phyloP scores from a whole-genome alignment of 2,113 vertebrate species.

The Cnemophilus loriae region DNA sequence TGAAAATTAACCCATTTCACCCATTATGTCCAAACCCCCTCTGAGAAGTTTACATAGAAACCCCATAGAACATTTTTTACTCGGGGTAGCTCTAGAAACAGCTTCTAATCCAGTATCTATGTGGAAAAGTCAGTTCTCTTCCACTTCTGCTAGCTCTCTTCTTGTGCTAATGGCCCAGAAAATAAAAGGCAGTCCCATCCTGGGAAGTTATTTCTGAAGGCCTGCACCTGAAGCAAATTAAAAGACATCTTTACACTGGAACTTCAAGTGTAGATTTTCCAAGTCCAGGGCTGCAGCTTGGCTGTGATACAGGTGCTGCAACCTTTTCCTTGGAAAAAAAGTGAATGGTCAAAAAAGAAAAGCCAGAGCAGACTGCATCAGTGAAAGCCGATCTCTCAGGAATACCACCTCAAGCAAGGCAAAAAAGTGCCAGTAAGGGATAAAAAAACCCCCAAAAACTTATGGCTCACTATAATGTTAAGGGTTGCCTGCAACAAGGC shows the following conservation, averaged over 20 bases:
- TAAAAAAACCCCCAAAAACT: not conserved
- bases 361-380: not conserved
- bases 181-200: constrained; percentile 46
- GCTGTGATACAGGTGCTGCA: not conserved
- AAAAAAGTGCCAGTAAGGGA: constrained; percentile 41
- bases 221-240: constrained; percentile 28
- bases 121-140: not conserved
- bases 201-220: constrained; percentile 32
- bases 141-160: not conserved
- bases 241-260: not conserved
- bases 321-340: not conserved
- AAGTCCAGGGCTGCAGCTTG: not conserved
- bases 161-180: constrained; percentile 41
- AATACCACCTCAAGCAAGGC: constrained; percentile 26
- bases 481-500: not conserved
- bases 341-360: not conserved
- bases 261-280: not conserved
- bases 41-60: constrained; percentile 33
- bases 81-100: constrained; percentile 34
- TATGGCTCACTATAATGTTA: not conserved
- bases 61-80: not conserved
- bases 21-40: constrained; percentile 29
- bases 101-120: constrained; percentile 58
- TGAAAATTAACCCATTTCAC: not conserved
- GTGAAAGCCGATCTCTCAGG: not conserved